Conservation (phyloP, 2,113 vertebrate species). For the Pao palembangensis region DNA sequence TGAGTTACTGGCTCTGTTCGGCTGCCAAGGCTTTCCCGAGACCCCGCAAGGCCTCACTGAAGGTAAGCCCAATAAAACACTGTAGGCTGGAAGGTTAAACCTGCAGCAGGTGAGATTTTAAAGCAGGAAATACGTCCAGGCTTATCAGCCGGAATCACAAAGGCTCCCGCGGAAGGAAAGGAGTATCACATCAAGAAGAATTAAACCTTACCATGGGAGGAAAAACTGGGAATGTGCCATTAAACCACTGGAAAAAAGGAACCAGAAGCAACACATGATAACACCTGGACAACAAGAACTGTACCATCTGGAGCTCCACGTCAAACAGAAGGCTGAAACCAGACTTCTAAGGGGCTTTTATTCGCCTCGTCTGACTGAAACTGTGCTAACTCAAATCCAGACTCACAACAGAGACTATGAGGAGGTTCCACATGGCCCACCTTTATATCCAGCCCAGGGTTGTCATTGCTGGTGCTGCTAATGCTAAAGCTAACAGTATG, state of each 20-base stretch:
- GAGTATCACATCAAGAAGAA: neutral
- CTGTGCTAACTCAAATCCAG: no score
- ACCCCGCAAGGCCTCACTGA: constrained; percentile 49
- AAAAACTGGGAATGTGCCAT: no score
- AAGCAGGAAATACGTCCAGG: constrained; percentile 16
- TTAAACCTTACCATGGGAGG: neutral
- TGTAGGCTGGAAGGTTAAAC: constrained; percentile 49
- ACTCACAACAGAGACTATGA: no score
- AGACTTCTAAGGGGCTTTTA: no score
- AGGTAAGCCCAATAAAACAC: constrained; percentile 66
- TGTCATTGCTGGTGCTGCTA: neutral
- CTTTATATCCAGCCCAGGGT: neutral
- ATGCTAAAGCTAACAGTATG: neutral
- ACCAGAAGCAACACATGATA: no score
- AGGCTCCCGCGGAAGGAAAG: constrained; percentile 1
- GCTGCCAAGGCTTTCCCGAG: constrained; percentile 58
- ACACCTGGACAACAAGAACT: no score
- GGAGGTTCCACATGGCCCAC: no score
- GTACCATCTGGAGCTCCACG: no score
- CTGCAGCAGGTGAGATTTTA: constrained; percentile 40
- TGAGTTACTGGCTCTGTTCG: constrained; percentile 57
- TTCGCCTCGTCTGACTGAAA: no score
- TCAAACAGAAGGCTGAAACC: no score
- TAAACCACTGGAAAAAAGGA: no score
- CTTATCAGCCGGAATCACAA: constrained; percentile 29